Base-by-base conservation (phyloP, 2,888 invertebrate species). In the Argyresthia albistria region DNA sequence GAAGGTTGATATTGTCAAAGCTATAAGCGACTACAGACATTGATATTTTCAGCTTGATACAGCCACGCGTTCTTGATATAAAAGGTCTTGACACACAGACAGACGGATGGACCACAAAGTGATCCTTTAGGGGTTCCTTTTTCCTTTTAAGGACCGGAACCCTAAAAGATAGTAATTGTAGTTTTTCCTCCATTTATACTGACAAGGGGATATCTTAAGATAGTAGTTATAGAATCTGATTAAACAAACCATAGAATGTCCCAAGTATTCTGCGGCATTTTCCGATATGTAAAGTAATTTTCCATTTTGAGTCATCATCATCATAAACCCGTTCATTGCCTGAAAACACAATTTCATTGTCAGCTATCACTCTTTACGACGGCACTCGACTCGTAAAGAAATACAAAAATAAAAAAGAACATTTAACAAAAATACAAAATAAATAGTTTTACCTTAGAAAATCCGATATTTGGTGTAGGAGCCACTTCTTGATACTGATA, bases 301-400 rank as follows among this genome's bases (percentile, higher is more conserved):
- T 62, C 98, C 98, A 77, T 97, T 97, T 81, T 97, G 96, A 63
- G 98, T 98, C 91, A 97, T 95, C 95, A 98, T 97, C 93, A 98
- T 95, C 79, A 98, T 92, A 87, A 98, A 98, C 63, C 98, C 98
- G 69, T 96, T 97, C 86, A 99, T 91, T 59, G 98, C 97, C 98
- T 98, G 91, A 62, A 92, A 91, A 73, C 67, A 77, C 25, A 11
- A 47, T 68, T 73, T 72, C 69, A 67, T 60, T 60, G 58, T 71
- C 57, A 73, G 57, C 65, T 53, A 52, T 51, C 10, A 61, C 57
- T 54, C 64, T 67, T 74, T 63, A 70, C 65, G 61, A n/a, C 8
- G 15, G 8, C 9, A 45, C 45, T 45, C 6, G n/a, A 35, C 58
- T 70, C 74, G 65, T 82, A 77, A 82, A 81, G 14, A 25, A 35